phyloP scores from a whole-genome alignment of 2,888 invertebrate genomes.

The Matsumyia berberina region DNA sequence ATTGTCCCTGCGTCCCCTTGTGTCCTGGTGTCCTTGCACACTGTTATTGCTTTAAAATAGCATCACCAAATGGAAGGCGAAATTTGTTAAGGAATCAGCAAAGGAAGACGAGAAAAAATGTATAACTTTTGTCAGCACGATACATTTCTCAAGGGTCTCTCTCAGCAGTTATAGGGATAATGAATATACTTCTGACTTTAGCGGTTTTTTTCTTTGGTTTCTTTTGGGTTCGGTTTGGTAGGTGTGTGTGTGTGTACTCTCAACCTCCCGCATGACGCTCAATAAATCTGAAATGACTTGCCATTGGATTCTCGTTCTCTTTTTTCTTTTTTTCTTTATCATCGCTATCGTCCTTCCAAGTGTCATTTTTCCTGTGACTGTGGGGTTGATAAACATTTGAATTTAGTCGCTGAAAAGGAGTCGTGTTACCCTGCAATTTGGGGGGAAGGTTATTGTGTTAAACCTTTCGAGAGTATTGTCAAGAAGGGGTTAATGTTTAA shows the following conservation, averaged over 20 bases:
- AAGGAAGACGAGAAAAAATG: slow-evolving; percentile 6
- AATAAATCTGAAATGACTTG: slow-evolving; percentile 60
- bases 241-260: not conserved
- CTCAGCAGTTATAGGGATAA: slow-evolving; percentile 56
- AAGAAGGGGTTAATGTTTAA: slow-evolving; percentile 35
- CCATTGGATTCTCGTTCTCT: slow-evolving; percentile 24
- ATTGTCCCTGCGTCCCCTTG: not conserved
- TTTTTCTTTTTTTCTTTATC: slow-evolving; percentile 20
- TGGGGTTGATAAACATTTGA: slow-evolving; percentile 48
- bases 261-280: slow-evolving; percentile 43
- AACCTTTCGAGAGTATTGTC: slow-evolving; percentile 23
- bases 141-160: slow-evolving; percentile 49
- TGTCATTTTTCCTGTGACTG: slow-evolving; percentile 20
- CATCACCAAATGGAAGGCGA: slow-evolving; percentile 21
- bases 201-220: slow-evolving; percentile 3
- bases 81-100: slow-evolving; percentile 1
- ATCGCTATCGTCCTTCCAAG: slow-evolving; percentile 13
- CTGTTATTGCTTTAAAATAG: slow-evolving; percentile 33
- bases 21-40: slow-evolving; percentile 13
- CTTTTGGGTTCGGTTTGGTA: not conserved
- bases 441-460: slow-evolving; percentile 45
- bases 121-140: slow-evolving; percentile 46
- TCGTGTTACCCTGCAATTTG: not conserved
- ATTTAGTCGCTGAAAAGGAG: slow-evolving; percentile 39
- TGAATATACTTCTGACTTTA: slow-evolving; percentile 48